Evolutionary conservation across 2,797 vertebrate species (phyloP).

Genomic region (Eulemur rubriventer): DNA sequence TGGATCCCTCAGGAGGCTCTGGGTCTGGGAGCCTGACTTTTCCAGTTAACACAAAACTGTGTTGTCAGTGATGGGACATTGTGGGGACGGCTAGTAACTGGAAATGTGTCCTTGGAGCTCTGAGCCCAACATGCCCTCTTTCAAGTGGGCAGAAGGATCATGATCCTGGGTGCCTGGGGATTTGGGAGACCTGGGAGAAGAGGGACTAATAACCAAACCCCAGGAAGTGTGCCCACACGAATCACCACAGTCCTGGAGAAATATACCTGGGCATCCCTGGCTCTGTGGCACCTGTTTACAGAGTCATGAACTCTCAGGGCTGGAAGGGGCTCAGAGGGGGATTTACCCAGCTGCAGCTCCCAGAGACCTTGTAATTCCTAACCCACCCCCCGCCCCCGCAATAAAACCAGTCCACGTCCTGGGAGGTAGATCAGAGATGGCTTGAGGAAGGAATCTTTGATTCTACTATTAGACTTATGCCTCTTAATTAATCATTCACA

Average conservation of each 20-base stretch:
- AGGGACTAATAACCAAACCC: neutral
- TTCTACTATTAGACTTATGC: neutral
- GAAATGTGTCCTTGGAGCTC: neutral
- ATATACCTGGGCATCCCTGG: neutral
- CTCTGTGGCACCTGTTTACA: accelerated
- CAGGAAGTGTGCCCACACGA: neutral
- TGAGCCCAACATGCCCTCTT: neutral
- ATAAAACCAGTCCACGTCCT: neutral
- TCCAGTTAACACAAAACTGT: neutral
- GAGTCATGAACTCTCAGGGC: neutral
- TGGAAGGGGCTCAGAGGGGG: neutral
- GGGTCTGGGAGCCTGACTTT: neutral
- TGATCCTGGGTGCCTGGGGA: neutral
- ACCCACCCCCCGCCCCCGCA: too few relatives aligned
- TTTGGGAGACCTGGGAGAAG: neutral
- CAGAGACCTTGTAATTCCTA: too few relatives aligned
- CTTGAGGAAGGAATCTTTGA: neutral
- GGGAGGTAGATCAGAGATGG: neutral
- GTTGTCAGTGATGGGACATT: neutral
- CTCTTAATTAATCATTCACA: neutral
- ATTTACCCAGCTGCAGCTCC: accelerated
- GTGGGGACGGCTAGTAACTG: neutral
- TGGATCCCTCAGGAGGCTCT: neutral
- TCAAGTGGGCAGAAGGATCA: neutral
- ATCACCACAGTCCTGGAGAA: neutral